Percentiles rank a stretch among this genome's conserved stretches.
Evolutionary conservation across 2,888 invertebrate genomes (phyloP).

Genomic region (Drosophila histrio): DNA sequence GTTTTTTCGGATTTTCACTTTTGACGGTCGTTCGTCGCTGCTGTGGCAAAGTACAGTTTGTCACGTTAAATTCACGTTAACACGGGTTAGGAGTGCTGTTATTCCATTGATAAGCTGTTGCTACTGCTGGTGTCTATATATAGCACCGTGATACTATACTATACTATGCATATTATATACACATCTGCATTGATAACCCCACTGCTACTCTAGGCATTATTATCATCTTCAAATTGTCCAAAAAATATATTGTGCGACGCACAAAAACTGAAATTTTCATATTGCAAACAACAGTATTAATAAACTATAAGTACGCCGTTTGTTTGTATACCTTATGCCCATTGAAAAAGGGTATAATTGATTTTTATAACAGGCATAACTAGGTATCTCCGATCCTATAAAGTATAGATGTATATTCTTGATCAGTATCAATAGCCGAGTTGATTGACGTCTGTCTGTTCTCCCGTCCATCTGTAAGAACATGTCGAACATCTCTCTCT

Average conservation of each 20-base stretch:
- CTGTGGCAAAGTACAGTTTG: slow-evolving; percentile 43
- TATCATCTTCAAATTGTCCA: slow-evolving; percentile 26
- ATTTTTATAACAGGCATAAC: too few species aligned
- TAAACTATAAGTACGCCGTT: neutral
- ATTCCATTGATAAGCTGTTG: slow-evolving; percentile 43
- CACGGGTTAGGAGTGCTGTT: slow-evolving; percentile 28
- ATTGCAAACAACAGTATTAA: neutral
- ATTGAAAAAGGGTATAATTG: too few species aligned
- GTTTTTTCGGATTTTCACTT: slow-evolving; percentile 27
- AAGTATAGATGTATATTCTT: too few species aligned
- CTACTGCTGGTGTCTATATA: slow-evolving; percentile 20
- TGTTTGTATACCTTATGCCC: too few species aligned
- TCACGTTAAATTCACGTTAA: slow-evolving; percentile 33
- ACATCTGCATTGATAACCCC: slow-evolving; percentile 49
- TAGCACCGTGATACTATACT: slow-evolving; percentile 12
- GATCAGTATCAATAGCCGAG: too few species aligned
- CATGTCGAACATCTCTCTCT: too few species aligned
- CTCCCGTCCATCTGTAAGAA: too few species aligned
- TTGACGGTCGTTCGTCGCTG: slow-evolving; percentile 13
- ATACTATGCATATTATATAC: slow-evolving; percentile 20
- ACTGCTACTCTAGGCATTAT: slow-evolving; percentile 29
- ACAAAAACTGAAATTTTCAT: slow-evolving; percentile 2
- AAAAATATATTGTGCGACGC: slow-evolving; percentile 10
- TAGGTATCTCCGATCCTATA: too few species aligned
- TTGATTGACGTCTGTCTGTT: too few species aligned